Evolutionary conservation across 2,113 vertebrate species (phyloP).

Genomic region (Taxidea taxus): DNA sequence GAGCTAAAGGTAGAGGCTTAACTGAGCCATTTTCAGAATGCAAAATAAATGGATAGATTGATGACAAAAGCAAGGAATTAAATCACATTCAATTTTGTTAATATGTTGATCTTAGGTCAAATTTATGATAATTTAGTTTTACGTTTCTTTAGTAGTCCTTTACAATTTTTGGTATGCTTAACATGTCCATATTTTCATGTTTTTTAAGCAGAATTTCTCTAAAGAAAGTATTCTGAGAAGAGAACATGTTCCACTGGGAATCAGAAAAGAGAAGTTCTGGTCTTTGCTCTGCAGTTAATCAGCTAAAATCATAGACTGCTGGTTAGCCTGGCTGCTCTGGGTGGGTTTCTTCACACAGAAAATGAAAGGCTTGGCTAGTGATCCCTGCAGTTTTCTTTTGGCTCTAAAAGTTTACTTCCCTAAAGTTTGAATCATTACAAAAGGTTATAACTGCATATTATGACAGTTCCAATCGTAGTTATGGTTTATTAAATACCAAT

Average conservation of each 20-base stretch:
- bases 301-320: not conserved
- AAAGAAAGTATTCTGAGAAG: not conserved
- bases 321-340: not conserved
- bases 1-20: not conserved
- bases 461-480: not conserved
- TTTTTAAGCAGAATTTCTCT: not conserved
- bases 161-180: conserved; percentile 24
- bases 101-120: not conserved
- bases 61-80: not conserved
- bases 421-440: conserved; percentile 29
- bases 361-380: not conserved
- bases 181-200: not conserved
- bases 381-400: conserved; percentile 6
- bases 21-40: not conserved
- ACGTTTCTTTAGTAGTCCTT: not conserved
- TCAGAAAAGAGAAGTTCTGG: conserved; percentile 20
- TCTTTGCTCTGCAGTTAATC: not conserved
- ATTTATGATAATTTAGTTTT: not conserved
- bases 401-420: not conserved
- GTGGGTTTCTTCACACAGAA: not conserved
- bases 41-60: conserved; percentile 5
- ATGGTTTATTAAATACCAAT: not conserved
- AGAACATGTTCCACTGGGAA: not conserved
- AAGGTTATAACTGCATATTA: not conserved
- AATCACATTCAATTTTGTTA: not conserved